Conservation (phyloP, 2,888 invertebrate genomes). For the Schizaphis graminum region DNA sequence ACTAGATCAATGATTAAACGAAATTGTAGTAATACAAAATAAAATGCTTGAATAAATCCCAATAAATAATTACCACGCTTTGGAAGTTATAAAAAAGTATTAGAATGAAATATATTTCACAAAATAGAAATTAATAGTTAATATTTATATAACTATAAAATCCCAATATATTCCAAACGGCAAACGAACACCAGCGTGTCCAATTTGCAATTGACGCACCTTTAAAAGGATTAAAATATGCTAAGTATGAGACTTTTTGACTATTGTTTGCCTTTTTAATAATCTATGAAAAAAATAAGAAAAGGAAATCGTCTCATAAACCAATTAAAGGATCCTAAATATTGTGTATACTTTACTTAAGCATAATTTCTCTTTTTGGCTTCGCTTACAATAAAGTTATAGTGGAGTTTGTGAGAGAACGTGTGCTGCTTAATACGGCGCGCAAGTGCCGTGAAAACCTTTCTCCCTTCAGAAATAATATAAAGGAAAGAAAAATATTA, state of each 20-base stretch:
- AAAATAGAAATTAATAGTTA: not conserved
- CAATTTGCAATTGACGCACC: not conserved
- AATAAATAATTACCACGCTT: not conserved
- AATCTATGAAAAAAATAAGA: not conserved
- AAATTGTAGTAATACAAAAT: not conserved
- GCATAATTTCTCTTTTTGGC: not conserved
- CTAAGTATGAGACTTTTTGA: not conserved
- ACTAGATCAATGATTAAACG: not conserved
- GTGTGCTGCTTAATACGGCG: not conserved
- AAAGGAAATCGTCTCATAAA: not conserved
- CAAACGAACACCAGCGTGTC: not conserved
- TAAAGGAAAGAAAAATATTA: not conserved
- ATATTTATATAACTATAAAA: not conserved
- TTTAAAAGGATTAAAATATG: not conserved
- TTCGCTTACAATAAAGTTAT: not conserved
- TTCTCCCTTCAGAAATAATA: not conserved
- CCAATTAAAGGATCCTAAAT: not conserved
- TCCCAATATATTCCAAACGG: not conserved
- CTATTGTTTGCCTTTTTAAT: not conserved
- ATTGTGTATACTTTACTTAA: not conserved
- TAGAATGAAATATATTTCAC: not conserved
- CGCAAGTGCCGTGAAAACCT: not conserved
- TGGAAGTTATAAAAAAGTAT: not conserved
- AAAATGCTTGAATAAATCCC: not conserved
- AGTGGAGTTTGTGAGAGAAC: not conserved